These are phyloP conservation scores for Esperia sulphurella DNA, from an alignment of 2,888 invertebrate genomes.

Conservation along the genomic window DNA sequence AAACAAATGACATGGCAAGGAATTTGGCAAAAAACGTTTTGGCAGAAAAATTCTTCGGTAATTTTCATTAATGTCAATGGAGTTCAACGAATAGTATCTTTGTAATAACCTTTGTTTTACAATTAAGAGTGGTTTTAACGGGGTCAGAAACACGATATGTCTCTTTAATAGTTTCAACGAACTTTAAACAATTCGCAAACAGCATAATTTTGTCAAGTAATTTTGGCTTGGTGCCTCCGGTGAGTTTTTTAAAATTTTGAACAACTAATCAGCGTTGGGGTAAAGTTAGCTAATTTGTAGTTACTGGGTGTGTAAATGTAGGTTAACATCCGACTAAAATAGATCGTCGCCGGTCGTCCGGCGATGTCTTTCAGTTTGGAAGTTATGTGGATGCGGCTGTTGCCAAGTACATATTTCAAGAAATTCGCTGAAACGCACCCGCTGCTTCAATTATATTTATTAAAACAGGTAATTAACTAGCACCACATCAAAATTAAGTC, in stretches of 20 bases:
- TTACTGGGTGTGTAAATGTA: conserved; percentile 48
- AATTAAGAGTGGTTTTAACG: not conserved
- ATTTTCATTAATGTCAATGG: not conserved
- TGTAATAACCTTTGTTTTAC: not conserved
- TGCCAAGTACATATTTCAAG: not conserved
- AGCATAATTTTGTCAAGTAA: not conserved
- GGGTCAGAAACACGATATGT: conserved; percentile 2
- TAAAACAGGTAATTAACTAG: too few species aligned
- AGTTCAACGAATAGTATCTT: not conserved
- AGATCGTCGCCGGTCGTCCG: conserved; percentile 56
- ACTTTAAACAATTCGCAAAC: not conserved
- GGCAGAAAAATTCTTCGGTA: not conserved
- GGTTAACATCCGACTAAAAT: conserved; percentile 63
- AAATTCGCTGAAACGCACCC: too few species aligned
- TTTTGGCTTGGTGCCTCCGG: not conserved
- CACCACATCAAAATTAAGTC: too few species aligned
- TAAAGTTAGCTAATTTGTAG: conserved; percentile 56
- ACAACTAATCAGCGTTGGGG: conserved; percentile 34
- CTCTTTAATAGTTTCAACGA: not conserved
- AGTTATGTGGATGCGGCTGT: conserved; percentile 29
- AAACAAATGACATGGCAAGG: not conserved
- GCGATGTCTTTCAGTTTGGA: conserved; percentile 21
- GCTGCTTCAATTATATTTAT: too few species aligned
- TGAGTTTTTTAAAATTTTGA: conserved; percentile 22
- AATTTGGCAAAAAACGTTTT: not conserved